Base-by-base conservation (phyloP, 2,113 vertebrate species). In the Meleagris gallopavo region DNA sequence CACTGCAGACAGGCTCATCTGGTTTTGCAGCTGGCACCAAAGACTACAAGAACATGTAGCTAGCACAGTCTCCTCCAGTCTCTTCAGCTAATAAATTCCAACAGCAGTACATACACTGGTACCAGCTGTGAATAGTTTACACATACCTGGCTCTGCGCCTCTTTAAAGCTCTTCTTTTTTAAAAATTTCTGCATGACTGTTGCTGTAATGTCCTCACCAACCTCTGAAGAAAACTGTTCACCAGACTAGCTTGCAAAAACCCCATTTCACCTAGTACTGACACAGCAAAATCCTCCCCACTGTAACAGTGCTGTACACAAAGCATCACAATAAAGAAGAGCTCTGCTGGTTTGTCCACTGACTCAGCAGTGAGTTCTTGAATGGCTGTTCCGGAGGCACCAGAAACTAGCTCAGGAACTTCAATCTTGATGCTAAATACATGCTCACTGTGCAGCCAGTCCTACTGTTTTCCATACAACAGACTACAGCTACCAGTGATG, bases 1-100 rank as follows among this genome's bases (percentile, higher is more conserved):
- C 69, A 64, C 75, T 73, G 45, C 65, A 94, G 85, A 72, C 22
- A 0, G 79, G 71, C 91, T 94, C 89, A 89, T 87, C 89, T 91
- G 40, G 46, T 95, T 95, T 71, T 93, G 93, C 93, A 96, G 87
- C 74, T 92, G 89, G 87, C 60, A 95, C 72, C 82, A 96, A 95
- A 86, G 88, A 60, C 89, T 93, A 91, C 69, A 90, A 60, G 93
- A 94, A 60, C 75, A 52, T 48, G 66, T 7, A 88, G 87, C 95
- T 83, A 97, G 93, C 75, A 91, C 62, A 83, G 88, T 67, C 60
- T 21, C 93, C 91, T 87, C 80, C 85, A 95, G 58, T 27, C 67
- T 94, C 75, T 88, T 72, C 81, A 94, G 52, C 66, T 92, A 93
- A 92, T 64, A 89, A 83, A 81, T n/a, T 67, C 22, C 1, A 41